Base-by-base conservation (phyloP, 1,140 invertebrate genomes). In the Drosophila arizonae region DNA sequence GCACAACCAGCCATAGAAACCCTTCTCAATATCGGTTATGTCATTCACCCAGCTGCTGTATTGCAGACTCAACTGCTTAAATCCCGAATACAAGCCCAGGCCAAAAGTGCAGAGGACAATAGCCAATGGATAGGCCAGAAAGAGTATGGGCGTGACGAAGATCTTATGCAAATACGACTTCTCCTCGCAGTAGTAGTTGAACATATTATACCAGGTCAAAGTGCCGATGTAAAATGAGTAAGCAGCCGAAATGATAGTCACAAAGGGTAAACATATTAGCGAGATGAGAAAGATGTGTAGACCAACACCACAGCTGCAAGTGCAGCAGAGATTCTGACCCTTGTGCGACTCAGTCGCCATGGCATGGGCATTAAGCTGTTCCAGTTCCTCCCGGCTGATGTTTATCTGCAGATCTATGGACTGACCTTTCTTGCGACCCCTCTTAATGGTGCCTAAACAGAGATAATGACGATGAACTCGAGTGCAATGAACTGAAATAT, bases 1-100 rank as follows among this genome's bases (percentile, higher is more conserved):
- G 91, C 95, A 96, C 36, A 96, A 91, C 95, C 95, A 96, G 28
- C 95, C 95, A 84, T 95, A 96, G 91, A 96, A 96, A 1, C 95
- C 95, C 92, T 96, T 96, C 72, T 96, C 95, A 81, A 95, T 94
- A 91, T 96, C 95, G 63, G 93, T 93, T 8, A 96, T 93, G 92
- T 95, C 95, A 72, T 94, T 94, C 77, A 93, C 93, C 95, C 95
- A 96, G 54, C 93, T 94, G 36, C 93, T 93, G 60, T 94, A 94
- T 79, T 93, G 94, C 91, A 95, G 94, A 2, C 95, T 96, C 11
- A 96, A 84, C 79, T 96, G 95, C 28, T 94, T 93, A 68, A 95
- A 90, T 11, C 94, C 94, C 24, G 95, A 94, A 92, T 95, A 96
- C n/a, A 95, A 54, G 1, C 94, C 95, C 11, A 96, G 74, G 0